phyloP scores from a whole-genome alignment of 2,113 vertebrate genomes.

The Mirounga angustirostris region DNA sequence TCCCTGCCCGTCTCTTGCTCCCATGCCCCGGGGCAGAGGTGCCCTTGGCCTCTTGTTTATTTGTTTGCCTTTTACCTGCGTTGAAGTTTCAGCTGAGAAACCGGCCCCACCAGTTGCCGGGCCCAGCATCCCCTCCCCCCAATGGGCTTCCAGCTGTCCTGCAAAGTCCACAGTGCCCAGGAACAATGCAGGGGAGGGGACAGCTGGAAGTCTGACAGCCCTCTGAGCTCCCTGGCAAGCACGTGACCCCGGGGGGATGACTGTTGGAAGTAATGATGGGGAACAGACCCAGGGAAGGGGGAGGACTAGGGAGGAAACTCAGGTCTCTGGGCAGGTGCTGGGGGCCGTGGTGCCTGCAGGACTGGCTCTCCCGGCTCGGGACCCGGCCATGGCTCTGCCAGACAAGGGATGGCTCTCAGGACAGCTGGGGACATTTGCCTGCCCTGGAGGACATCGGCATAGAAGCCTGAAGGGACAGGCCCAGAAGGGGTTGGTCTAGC shows the following conservation, averaged over 20 bases:
- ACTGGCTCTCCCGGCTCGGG: background rate
- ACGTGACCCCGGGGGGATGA: conserved; percentile 72
- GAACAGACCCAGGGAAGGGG: conserved; percentile 71
- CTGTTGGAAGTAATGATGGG: conserved; percentile 79
- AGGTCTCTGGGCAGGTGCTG: conserved; percentile 16
- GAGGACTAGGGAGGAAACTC: conserved; percentile 69
- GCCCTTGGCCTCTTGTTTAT: conserved; percentile 76
- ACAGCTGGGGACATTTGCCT: background rate
- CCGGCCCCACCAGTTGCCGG: conserved; percentile 80
- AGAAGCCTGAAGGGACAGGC: background rate
- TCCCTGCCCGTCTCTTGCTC: conserved; percentile 41
- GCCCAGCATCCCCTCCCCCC: conserved; percentile 71
- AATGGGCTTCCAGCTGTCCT: conserved; percentile 75
- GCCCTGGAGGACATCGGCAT: background rate
- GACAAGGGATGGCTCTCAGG: background rate
- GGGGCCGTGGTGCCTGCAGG: background rate
- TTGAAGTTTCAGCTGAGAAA: conserved; percentile 80
- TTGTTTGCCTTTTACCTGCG: conserved; percentile 78
- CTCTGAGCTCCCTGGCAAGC: conserved; percentile 75
- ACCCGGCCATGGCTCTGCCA: background rate
- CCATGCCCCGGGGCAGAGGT: background rate
- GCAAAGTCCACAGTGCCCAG: conserved; percentile 84
- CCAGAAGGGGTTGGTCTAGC: background rate
- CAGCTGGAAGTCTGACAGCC: conserved; percentile 75
- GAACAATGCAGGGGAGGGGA: conserved; percentile 84